Base-by-base conservation (phyloP, 2,113 vertebrate species). In the Isichthys henryi region DNA sequence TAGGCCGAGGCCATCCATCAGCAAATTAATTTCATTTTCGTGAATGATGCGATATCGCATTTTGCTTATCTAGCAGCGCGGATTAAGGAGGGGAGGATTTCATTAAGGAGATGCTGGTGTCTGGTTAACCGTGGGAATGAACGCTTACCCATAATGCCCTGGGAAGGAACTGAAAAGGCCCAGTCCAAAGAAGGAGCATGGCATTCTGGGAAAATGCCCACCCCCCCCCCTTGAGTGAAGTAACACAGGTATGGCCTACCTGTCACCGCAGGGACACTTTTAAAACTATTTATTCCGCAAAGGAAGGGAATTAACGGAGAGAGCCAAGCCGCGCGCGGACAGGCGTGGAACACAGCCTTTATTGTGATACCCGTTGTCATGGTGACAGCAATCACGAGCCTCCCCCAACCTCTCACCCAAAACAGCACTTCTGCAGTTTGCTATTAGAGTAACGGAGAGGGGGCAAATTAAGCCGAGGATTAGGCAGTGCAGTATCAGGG, bases 361-460 rank as follows among this genome's bases (percentile, higher is more conserved):
- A 62, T n/a, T 62, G 56, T 62, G 23, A 62, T 23, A 62, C 56
- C 23, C 56, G 90, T 94, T 89, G 88, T 93, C 93, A 94, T 94
- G 93, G 94, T 89, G 93, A 94, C 94, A 93, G 91, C 91, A 94
- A 94, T 94, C 94, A 94, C 91, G 89, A 93, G 92, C 92, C 91
- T 89, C 91, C 70, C 92, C 91, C 21, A 82, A 50, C 48, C 46
- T 31, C 83, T 48, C 45, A 50, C 83, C 48, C 83, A 49, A 27
- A 27, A 48, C 45, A 27, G 46, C 46, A 50, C 43, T 49, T 49
- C 45, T 86, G n/a, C 83, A 50, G n/a, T 50, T 11, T 13, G 83
- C 46, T 86, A 86, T 50, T 86, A 86, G 21, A 49, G 21, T 48
- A 86, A 50, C 45, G 50, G 83, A 48, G 46, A 85, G 83, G 46